Evolutionary conservation across 2,113 vertebrate genomes (phyloP).

Genomic region (Noctilio leporinus): DNA sequence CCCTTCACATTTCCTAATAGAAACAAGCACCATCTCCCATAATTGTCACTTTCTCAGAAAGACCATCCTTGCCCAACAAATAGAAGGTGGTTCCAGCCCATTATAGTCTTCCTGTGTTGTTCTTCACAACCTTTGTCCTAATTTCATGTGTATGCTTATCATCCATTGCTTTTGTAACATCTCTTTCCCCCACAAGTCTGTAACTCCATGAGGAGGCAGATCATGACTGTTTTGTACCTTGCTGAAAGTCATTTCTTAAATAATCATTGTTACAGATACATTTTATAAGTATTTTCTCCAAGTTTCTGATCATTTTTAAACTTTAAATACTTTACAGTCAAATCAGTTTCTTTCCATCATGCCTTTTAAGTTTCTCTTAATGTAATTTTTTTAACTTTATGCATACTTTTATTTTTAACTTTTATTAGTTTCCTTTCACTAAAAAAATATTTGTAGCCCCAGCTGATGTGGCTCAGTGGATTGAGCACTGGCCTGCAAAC

Average conservation of each 20-base stretch:
- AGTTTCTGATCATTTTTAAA: neutral
- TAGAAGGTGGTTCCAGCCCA: neutral
- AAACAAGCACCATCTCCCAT: neutral
- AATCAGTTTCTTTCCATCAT: neutral
- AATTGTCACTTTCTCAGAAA: neutral
- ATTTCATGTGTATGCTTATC: neutral
- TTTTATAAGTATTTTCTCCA: slow-evolving; percentile 10
- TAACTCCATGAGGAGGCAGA: neutral
- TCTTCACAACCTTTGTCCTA: neutral
- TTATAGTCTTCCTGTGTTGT: neutral
- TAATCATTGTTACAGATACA: neutral
- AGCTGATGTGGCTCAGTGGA: too few species aligned
- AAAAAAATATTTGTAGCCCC: too few species aligned
- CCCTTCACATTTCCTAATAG: neutral
- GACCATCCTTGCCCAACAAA: neutral
- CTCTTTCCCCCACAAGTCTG: neutral
- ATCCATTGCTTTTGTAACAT: neutral
- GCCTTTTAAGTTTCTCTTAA: neutral
- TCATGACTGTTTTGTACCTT: neutral
- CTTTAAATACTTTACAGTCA: neutral
- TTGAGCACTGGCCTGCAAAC: too few species aligned
- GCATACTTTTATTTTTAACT: too few species aligned
- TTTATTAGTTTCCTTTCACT: too few species aligned
- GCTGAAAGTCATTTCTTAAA: neutral
- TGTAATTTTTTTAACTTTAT: neutral